Evolutionary conservation across 2,797 vertebrate species (phyloP).

Genomic region (Ptychobarbus kaznakovi): DNA sequence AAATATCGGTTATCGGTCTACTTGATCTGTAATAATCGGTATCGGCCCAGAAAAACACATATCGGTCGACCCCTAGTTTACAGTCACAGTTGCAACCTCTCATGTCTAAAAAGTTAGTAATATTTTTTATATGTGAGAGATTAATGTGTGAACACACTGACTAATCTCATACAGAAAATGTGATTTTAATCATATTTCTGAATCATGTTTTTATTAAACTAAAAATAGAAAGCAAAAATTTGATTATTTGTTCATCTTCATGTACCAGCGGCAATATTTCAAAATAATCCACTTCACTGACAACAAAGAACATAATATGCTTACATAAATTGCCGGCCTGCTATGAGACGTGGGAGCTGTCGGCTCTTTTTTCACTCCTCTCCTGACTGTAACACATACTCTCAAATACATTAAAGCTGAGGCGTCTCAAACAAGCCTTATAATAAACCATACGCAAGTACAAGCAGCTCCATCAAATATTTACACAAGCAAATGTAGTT

Average conservation of each 20-base stretch:
- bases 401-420: background rate
- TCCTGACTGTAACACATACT: background rate
- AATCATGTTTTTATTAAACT: conserved; percentile 8
- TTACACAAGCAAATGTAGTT: background rate
- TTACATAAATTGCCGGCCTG: background rate
- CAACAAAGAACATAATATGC: background rate
- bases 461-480: background rate
- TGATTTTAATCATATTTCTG: conserved; percentile 1
- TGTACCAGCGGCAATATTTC: background rate
- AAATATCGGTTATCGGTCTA: too few species aligned
- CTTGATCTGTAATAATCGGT: too few species aligned
- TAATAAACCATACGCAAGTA: background rate
- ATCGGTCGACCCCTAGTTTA: too few species aligned
- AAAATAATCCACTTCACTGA: conserved; percentile 4
- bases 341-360: too few species aligned
- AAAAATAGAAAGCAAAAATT: background rate
- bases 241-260: background rate
- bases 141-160: conserved; percentile 2
- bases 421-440: background rate
- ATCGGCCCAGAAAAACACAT: too few species aligned
- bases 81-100: background rate
- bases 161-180: background rate
- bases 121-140: background rate
- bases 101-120: background rate
- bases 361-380: background rate